Base-by-base conservation (phyloP, 2,888 invertebrate genomes). In the Lycia hirtaria region DNA sequence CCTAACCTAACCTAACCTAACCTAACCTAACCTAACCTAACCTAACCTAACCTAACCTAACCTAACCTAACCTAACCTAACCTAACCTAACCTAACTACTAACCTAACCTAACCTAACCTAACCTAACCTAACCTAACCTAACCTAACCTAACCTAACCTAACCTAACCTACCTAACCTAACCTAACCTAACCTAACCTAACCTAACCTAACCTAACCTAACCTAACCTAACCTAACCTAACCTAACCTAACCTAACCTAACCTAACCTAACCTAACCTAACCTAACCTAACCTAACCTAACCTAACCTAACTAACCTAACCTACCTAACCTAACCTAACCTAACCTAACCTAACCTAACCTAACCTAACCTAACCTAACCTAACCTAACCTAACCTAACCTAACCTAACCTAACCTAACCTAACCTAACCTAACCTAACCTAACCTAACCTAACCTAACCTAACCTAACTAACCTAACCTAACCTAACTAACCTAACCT, bases 331-430 rank as follows among this genome's bases (percentile, higher is more conserved):
- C 63, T 55, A 49, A 49, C 48, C 48, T 38, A 49, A 49, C 52
- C 63, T 55, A 58, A 58, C 63, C 57, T 55, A 60, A 55, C 59
- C 55, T 59, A 59, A 56, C 56, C 61, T 57, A 54, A 57, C 56
- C 56, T 54, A 57, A 57, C 61, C 56, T 54, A 53, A 56, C 58
- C 57, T 56, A 52, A 58, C 55, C 62, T 58, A 62, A 57, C 61
- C 58, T 62, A 62, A 56, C 59, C 56, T 56, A 56, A 56, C 60
- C 60, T 56, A 60, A 54, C 59, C 59, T 59, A 59, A 59, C 54
- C 58, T 54, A 59, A 54, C 59, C 53, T 59, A 59, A 40, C 40
- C 40, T 40, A 40, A 40, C 40, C 22, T 24, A 40, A 40, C 40
- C 40, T 32, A 45, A 45, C 45, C 45, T 49, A 59, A 60, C 60